Conservation (phyloP, 2,113 vertebrate species). For the Hippocampus mohnikei region DNA sequence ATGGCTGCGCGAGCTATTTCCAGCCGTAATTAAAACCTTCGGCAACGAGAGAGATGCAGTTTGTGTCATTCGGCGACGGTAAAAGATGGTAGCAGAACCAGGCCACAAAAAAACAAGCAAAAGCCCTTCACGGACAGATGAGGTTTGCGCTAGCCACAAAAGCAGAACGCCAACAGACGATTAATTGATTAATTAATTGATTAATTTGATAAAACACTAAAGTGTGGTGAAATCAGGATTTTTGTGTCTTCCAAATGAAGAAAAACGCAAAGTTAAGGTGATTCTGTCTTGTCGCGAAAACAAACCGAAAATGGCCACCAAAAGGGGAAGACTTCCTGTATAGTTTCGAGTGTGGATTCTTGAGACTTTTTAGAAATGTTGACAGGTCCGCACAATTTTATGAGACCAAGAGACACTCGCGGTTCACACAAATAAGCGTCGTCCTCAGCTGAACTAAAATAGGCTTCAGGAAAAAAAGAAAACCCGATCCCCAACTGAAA, state of each 20-base stretch:
- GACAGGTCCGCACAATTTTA: no score
- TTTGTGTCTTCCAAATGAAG: no score
- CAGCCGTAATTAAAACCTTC: constrained; percentile 96
- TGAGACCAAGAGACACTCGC: no score
- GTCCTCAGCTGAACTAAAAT: background rate
- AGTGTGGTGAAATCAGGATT: no score
- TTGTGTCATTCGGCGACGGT: constrained; percentile 70
- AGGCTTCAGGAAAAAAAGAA: background rate
- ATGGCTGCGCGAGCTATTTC: constrained; percentile 95
- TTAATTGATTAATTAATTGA: no score
- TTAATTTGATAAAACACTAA: no score
- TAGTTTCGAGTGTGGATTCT: no score
- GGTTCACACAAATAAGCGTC: background rate
- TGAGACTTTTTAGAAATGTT: no score
- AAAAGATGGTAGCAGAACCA: constrained; percentile 44
- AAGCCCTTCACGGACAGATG: background rate
- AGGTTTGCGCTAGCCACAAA: background rate
- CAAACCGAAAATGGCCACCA: no score
- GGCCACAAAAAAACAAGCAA: background rate
- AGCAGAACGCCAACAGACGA: background rate
- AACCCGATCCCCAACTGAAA: constrained; percentile 13
- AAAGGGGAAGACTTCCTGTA: no score
- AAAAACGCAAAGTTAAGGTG: no score
- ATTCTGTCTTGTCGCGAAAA: no score
- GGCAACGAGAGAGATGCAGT: constrained; percentile 90